A percentile compares a stretch with the other conserved stretches of the same genome.
These are phyloP conservation scores for Tolmerus cingulatus DNA, from an alignment of 2,888 invertebrate genomes.

Conservation along the genomic window DNA sequence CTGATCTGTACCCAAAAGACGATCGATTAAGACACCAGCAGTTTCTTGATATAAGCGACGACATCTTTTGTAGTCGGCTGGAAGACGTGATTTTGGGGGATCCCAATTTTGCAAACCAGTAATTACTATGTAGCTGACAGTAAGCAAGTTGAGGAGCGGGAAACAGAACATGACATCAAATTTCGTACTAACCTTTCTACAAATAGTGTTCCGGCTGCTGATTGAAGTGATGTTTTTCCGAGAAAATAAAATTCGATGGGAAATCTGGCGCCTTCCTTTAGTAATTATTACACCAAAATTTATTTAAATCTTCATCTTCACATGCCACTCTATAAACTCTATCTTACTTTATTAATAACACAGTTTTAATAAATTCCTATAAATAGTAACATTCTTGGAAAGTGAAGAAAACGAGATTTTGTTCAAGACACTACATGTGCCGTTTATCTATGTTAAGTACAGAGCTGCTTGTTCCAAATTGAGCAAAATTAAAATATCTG, in stretches of 20 bases:
- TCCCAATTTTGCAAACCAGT: neutral
- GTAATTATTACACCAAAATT: neutral
- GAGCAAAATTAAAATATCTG: neutral
- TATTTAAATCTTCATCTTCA: neutral
- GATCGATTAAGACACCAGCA: neutral
- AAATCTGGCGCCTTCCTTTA: neutral
- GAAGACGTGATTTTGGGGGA: neutral
- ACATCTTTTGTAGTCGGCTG: neutral
- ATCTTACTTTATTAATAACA: neutral
- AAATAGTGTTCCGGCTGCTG: neutral
- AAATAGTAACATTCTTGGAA: constrained; percentile 24
- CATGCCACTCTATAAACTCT: neutral
- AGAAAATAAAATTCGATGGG: neutral
- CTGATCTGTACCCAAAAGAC: neutral
- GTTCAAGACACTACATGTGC: neutral
- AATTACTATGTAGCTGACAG: neutral
- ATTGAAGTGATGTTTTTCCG: neutral
- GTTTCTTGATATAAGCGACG: neutral
- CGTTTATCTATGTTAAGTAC: neutral
- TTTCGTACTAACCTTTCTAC: constrained; percentile 7
- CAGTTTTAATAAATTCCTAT: neutral
- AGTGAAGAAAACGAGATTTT: neutral
- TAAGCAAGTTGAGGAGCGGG: neutral
- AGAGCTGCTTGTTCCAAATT: neutral
- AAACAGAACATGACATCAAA: constrained; percentile 2